Percentiles rank a stretch among this genome's conserved stretches.
Conservation (phyloP, 2,113 vertebrate genomes). For the Apteryx owenii region DNA sequence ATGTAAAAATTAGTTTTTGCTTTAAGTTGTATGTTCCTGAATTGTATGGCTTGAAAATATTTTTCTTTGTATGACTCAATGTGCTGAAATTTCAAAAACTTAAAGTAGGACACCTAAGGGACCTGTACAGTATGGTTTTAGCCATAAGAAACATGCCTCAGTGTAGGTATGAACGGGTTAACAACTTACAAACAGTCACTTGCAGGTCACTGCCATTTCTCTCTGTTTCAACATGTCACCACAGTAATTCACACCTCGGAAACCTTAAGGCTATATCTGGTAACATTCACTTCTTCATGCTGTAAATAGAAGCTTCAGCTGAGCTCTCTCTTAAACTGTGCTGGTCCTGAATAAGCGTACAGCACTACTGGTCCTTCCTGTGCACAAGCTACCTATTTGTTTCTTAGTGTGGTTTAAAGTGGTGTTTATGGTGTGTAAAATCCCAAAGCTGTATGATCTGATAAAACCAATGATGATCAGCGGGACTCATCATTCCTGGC, state of each 20-base stretch:
- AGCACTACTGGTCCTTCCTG: neutral
- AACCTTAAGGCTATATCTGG: conserved; percentile 18
- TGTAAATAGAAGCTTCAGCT: conserved; percentile 10
- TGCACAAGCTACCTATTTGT: neutral
- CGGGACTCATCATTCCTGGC: neutral
- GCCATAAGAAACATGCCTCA: neutral
- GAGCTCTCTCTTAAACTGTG: neutral
- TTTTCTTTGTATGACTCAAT: neutral
- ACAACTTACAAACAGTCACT: neutral
- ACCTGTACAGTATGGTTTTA: neutral
- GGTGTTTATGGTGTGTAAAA: neutral
- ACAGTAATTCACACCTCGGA: conserved; percentile 20
- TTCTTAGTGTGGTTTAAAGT: neutral
- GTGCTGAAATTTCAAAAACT: neutral
- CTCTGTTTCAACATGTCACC: conserved; percentile 1
- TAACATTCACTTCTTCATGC: neutral
- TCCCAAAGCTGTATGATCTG: neutral
- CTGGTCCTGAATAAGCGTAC: neutral
- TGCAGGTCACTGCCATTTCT: conserved; percentile 24
- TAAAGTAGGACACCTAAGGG: neutral
- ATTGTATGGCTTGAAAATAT: neutral
- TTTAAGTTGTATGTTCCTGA: neutral
- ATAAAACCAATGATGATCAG: neutral
- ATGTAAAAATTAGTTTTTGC: neutral
- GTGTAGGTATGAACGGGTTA: neutral